phyloP scores from a whole-genome alignment of 2,888 invertebrate species.

The Rhynchonema sp. region DNA sequence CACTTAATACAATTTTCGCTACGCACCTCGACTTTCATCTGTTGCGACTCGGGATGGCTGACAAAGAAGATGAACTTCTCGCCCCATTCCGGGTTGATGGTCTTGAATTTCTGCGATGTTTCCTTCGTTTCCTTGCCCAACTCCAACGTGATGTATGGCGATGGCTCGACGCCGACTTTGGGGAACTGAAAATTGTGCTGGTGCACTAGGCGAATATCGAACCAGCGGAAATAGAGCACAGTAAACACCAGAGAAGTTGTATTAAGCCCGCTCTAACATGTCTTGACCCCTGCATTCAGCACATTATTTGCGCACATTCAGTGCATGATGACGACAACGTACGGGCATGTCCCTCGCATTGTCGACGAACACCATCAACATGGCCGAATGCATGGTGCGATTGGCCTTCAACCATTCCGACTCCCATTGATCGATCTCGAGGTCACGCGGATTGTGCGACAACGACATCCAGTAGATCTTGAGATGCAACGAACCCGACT shows the following conservation, averaged over 20 bases:
- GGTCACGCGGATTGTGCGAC: conserved; percentile 47
- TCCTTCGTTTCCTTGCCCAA: conserved; percentile 48
- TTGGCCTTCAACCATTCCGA: conserved; percentile 12
- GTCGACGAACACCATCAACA: conserved; percentile 67
- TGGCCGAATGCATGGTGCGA: conserved; percentile 31
- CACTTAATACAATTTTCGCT: not conserved
- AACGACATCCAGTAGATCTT: conserved; percentile 71
- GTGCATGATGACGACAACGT: too few species aligned
- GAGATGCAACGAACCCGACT: conserved; percentile 76
- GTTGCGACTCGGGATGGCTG: conserved; percentile 69
- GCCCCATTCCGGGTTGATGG: conserved; percentile 79
- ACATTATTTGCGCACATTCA: too few species aligned
- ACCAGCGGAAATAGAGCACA: too few species aligned
- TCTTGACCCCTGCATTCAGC: too few species aligned
- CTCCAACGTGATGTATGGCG: conserved; percentile 57
- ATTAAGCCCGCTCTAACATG: not conserved
- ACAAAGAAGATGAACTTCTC: conserved; percentile 81
- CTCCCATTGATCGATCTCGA: conserved; percentile 38
- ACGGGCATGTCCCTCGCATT: conserved; percentile 77
- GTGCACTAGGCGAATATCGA: too few species aligned
- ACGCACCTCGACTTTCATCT: conserved; percentile 48
- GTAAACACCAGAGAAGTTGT: too few species aligned
- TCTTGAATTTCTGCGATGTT: conserved; percentile 35
- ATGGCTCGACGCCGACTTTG: conserved; percentile 43
- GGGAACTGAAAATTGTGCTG: conserved; percentile 11